phyloP scores from a whole-genome alignment of 2,797 vertebrate species.

The Cichlasoma orientale region DNA sequence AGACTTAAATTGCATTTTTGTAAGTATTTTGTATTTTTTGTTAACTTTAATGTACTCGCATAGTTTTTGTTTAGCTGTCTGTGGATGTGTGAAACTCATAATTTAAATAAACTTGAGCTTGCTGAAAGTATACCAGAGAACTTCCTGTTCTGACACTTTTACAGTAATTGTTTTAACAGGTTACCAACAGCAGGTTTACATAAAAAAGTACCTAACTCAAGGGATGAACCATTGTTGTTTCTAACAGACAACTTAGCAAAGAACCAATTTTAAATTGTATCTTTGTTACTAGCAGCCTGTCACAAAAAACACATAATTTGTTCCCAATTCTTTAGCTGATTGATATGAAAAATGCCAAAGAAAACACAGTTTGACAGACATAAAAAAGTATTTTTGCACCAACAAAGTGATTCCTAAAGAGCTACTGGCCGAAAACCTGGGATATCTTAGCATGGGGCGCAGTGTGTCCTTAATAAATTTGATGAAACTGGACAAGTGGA shows the following conservation, averaged over 20 bases:
- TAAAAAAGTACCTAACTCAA: too few species aligned
- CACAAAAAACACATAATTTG: background rate
- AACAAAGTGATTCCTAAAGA: background rate
- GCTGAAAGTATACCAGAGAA: background rate
- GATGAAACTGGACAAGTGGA: background rate
- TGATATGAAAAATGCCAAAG: background rate
- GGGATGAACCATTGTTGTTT: too few species aligned
- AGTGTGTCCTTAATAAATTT: background rate
- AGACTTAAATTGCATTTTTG: background rate
- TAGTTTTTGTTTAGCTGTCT: background rate
- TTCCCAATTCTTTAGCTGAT: background rate
- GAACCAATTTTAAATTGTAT: background rate
- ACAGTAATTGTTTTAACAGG: background rate
- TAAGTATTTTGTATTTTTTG: background rate
- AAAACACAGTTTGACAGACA: background rate
- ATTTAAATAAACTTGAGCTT: conserved; percentile 11
- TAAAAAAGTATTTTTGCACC: background rate
- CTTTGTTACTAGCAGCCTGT: background rate
- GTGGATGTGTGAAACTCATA: background rate
- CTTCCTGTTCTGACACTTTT: background rate
- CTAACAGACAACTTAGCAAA: background rate
- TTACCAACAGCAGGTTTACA: background rate
- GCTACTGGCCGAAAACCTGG: background rate
- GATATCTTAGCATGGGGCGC: background rate
- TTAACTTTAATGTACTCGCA: conserved; percentile 13